Conservation (phyloP, 2,888 invertebrate species). For the Amorpha juglandis region DNA sequence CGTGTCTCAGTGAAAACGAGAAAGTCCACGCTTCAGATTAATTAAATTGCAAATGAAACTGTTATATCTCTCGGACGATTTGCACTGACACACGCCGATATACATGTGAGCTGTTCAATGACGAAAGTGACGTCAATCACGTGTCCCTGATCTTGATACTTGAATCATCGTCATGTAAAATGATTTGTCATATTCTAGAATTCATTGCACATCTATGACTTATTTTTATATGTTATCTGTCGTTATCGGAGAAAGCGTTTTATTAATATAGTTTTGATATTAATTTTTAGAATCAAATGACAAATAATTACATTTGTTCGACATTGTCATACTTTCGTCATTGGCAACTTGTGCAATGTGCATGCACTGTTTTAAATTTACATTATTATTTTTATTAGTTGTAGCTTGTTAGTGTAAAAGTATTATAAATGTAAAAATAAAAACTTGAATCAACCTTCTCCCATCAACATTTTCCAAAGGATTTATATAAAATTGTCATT, state of each 20-base stretch:
- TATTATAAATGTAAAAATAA: conserved; percentile 10
- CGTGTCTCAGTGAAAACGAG: conserved; percentile 20
- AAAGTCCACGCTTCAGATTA: conserved; percentile 21
- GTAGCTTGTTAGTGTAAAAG: not conserved
- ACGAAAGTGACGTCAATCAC: conserved; percentile 3
- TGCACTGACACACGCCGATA: conserved; percentile 22
- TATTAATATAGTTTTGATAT: not conserved
- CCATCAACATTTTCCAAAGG: not conserved
- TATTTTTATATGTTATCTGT: not conserved
- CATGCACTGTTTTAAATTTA: conserved; percentile 2
- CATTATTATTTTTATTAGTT: not conserved
- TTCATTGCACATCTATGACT: not conserved
- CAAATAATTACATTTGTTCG: not conserved
- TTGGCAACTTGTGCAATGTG: not conserved
- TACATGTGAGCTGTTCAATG: not conserved
- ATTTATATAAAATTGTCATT: not conserved
- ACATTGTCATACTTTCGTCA: not conserved
- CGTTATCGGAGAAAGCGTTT: not conserved
- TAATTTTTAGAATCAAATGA: not conserved
- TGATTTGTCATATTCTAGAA: not conserved
- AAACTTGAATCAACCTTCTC: not conserved
- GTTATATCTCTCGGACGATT: conserved; percentile 25
- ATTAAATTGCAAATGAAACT: conserved; percentile 20
- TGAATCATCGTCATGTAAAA: not conserved
- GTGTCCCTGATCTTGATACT: not conserved